These are phyloP conservation scores for Radopholus similis DNA, from an alignment of 1,140 invertebrate species.

Conservation along the genomic window DNA sequence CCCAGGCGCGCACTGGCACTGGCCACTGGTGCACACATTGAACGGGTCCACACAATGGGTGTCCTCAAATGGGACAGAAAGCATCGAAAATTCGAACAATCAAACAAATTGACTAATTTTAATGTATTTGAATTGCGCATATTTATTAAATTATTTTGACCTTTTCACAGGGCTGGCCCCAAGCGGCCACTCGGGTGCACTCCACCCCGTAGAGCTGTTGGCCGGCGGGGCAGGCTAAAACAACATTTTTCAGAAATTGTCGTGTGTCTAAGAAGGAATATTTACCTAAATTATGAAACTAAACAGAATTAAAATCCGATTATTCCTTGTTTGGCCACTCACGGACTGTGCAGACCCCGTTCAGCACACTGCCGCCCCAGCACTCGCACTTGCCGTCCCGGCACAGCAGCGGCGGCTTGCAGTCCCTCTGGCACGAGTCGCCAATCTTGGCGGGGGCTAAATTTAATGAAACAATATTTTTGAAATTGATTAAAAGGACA, in stretches of 20 bases:
- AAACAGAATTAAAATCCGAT: neutral
- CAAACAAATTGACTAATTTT: neutral
- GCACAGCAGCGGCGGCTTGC: conserved; percentile 57
- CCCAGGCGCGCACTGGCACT: conserved; percentile 56
- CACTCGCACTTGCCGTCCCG: conserved; percentile 60
- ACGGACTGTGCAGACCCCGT: conserved; percentile 58
- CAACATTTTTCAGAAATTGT: neutral
- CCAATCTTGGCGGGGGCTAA: conserved; percentile 57
- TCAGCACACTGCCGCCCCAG: conserved; percentile 58
- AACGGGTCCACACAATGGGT: conserved; percentile 57
- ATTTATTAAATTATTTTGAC: neutral
- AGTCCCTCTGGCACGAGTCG: conserved; percentile 56
- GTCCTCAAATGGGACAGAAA: conserved; percentile 28
- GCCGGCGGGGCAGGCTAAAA: conserved; percentile 56
- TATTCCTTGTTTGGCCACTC: conserved; percentile 28
- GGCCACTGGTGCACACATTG: conserved; percentile 51
- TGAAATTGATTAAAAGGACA: too few relatives aligned
- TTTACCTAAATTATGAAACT: neutral
- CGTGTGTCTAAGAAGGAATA: neutral
- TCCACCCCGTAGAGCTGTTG: conserved; percentile 59
- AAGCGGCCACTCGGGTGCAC: conserved; percentile 55
- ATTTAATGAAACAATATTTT: conserved; percentile 18
- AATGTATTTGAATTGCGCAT: neutral
- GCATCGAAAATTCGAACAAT: neutral
- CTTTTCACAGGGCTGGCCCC: conserved; percentile 51